phyloP scores from a whole-genome alignment of 2,888 invertebrate species.

The Callyntrura sp. region DNA sequence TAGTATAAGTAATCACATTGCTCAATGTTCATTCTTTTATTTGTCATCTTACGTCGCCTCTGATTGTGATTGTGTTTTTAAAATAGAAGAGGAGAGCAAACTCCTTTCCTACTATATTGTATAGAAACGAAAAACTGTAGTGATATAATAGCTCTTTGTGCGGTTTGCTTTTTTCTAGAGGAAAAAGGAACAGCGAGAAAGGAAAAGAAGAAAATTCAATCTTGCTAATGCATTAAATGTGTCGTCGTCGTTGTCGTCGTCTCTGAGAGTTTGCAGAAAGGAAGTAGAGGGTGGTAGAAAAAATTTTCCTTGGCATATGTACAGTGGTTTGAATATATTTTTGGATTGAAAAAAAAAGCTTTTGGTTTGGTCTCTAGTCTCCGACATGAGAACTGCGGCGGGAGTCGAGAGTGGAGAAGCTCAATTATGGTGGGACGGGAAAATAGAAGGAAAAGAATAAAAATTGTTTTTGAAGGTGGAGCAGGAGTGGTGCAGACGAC shows the following conservation, averaged over 20 bases:
- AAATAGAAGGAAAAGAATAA: constrained; percentile 24
- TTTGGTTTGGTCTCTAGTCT: constrained; percentile 56
- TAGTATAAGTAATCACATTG: constrained; percentile 36
- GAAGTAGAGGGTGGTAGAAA: constrained; percentile 70
- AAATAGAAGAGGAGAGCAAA: constrained; percentile 3
- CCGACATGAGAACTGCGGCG: constrained; percentile 29
- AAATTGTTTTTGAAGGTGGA: constrained; percentile 55
- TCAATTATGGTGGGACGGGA: constrained; percentile 47
- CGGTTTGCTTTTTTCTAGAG: constrained; percentile 80
- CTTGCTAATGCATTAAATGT: constrained; percentile 84
- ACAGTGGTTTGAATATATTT: constrained; percentile 18
- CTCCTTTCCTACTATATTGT: no score
- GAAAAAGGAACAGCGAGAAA: constrained; percentile 8
- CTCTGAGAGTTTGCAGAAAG: constrained; percentile 62
- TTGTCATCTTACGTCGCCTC: constrained; percentile 50
- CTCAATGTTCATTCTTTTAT: constrained; percentile 53
- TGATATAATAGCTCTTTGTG: constrained; percentile 64
- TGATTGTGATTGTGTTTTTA: constrained; percentile 43
- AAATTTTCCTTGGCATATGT: no score
- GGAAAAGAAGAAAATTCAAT: constrained; percentile 83
- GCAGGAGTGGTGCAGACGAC: no score
- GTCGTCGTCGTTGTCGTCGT: constrained; percentile 66
- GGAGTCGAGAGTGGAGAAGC: constrained; percentile 54
- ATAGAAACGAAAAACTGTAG: no score
- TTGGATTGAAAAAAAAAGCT: constrained; percentile 30